phyloP scores from a whole-genome alignment of 2,888 invertebrate genomes.

The Meloe dianella region DNA sequence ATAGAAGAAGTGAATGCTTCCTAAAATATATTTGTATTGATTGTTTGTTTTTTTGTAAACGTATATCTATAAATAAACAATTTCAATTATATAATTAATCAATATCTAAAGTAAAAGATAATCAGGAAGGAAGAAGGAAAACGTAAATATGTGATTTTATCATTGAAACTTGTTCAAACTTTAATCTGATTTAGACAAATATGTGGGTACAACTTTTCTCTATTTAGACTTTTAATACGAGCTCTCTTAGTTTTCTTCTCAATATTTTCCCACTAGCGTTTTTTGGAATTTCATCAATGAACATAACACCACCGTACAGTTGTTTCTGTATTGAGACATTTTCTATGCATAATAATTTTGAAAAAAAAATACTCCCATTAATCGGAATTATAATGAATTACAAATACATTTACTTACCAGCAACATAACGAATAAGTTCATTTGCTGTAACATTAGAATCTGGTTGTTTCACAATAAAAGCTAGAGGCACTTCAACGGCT shows the following conservation, averaged over 20 bases:
- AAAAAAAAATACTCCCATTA: no score
- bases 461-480: slow-evolving; percentile 73
- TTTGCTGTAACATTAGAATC: slow-evolving; percentile 59
- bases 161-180: no score
- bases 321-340: background rate
- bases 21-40: slow-evolving; percentile 35
- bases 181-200: no score
- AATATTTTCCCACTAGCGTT: background rate
- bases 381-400: background rate
- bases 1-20: slow-evolving; percentile 73
- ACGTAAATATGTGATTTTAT: no score
- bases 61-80: slow-evolving; percentile 19
- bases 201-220: no score
- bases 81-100: no score
- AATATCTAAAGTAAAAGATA: no score
- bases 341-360: background rate
- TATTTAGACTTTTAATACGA: background rate
- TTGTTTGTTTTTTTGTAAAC: slow-evolving; percentile 20
- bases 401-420: slow-evolving; percentile 40
- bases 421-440: slow-evolving; percentile 55
- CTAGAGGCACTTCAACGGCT: slow-evolving; percentile 78
- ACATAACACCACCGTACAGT: background rate
- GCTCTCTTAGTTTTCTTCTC: background rate
- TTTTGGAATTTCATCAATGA: background rate
- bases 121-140: no score